A percentile compares a stretch with the other conserved stretches of the same genome.
phyloP scores from a whole-genome alignment of 1,140 invertebrate species.

The Sesamia nonagrioides region DNA sequence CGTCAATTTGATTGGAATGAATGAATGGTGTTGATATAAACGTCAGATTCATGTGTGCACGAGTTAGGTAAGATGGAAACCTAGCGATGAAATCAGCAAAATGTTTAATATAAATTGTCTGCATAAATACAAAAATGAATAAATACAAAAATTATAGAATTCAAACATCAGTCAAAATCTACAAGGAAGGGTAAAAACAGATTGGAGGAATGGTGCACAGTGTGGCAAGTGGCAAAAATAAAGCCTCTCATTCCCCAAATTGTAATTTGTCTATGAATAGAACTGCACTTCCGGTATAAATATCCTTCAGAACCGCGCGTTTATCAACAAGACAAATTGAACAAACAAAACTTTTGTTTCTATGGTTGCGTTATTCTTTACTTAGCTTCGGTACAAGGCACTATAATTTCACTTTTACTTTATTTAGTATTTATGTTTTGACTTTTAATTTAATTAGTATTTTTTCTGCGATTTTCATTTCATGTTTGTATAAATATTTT shows the following conservation, averaged over 20 bases:
- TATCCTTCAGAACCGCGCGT: background rate
- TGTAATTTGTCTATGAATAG: conserved; percentile 21
- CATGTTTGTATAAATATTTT: background rate
- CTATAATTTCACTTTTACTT: too few relatives aligned
- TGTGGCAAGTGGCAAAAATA: conserved; percentile 10
- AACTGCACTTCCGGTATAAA: background rate
- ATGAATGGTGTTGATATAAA: background rate
- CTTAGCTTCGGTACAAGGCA: background rate
- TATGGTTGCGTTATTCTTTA: conserved; percentile 2
- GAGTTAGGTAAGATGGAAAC: too few relatives aligned
- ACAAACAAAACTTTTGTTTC: conserved; percentile 7
- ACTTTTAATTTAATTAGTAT: too few relatives aligned
- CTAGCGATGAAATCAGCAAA: too few relatives aligned
- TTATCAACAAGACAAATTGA: background rate
- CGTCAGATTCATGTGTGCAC: too few relatives aligned
- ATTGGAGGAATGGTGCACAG: too few relatives aligned
- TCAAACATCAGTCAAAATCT: too few relatives aligned
- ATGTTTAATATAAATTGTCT: too few relatives aligned
- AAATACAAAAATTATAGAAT: too few relatives aligned
- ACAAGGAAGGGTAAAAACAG: too few relatives aligned
- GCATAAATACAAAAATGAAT: too few relatives aligned
- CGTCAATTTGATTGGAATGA: conserved; percentile 9
- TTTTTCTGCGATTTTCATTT: background rate
- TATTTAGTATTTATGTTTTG: too few relatives aligned
- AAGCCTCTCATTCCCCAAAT: background rate